phyloP scores from a whole-genome alignment of 2,888 invertebrate genomes.

The Erebia palarica region DNA sequence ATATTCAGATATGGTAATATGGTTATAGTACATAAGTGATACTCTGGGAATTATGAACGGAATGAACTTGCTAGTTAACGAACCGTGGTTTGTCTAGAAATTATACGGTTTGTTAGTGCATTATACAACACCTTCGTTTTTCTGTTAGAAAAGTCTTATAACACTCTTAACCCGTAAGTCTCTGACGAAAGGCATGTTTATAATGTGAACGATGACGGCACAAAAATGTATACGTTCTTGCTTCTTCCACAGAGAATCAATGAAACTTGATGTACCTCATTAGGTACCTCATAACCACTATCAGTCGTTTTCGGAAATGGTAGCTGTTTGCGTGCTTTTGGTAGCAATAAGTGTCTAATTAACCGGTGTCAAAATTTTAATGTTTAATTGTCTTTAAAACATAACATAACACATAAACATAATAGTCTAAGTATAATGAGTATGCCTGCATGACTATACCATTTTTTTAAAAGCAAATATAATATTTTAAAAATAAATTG shows the following conservation, averaged over 20 bases:
- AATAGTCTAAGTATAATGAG: no score
- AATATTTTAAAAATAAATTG: no score
- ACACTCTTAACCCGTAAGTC: not conserved
- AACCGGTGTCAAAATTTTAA: no score
- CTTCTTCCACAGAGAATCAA: not conserved
- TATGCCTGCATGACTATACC: no score
- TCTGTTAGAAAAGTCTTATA: slow-evolving; percentile 20
- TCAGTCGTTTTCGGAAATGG: no score
- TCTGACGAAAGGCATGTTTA: not conserved
- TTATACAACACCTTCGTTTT: slow-evolving; percentile 46
- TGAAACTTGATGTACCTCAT: no score
- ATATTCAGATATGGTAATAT: slow-evolving; percentile 1
- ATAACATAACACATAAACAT: no score
- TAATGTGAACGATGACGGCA: not conserved
- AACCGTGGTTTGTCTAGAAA: slow-evolving; percentile 42
- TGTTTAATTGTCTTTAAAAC: no score
- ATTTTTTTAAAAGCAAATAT: no score
- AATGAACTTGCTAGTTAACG: slow-evolving; percentile 31
- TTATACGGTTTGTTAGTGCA: slow-evolving; percentile 52
- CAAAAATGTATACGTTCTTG: not conserved
- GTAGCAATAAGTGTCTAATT: no score
- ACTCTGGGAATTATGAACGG: slow-evolving; percentile 12
- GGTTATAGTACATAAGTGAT: slow-evolving; percentile 20
- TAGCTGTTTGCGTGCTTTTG: no score
- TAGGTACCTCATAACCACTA: no score